A percentile compares a stretch with the other conserved stretches of the same genome.
Conservation (phyloP, 2,797 vertebrate genomes). For the Channallabes apus region DNA sequence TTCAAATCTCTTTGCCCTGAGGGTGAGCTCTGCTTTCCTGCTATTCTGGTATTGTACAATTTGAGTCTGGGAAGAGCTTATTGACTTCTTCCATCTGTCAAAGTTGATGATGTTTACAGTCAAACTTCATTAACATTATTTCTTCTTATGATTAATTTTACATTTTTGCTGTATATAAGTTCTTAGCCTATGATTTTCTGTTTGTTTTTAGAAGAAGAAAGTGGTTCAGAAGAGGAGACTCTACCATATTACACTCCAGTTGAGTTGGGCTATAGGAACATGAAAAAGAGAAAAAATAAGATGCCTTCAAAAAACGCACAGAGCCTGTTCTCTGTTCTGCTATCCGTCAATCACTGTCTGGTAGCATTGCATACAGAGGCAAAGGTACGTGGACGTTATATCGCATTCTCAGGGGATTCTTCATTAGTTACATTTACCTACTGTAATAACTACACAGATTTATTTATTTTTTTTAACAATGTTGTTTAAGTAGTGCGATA, state of each 20-base stretch:
- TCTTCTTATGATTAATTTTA: neutral
- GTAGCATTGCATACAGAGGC: constrained; percentile 85
- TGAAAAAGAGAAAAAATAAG: constrained; percentile 89
- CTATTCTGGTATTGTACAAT: neutral
- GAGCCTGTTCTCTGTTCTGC: constrained; percentile 88
- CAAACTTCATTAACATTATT: neutral
- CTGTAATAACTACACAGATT: neutral
- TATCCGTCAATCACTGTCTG: constrained; percentile 88
- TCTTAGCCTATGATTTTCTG: constrained; percentile 27
- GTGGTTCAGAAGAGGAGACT: constrained; percentile 94
- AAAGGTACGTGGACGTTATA: constrained; percentile 75
- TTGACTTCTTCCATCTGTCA: neutral
- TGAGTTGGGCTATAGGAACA: constrained; percentile 83
- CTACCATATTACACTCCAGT: constrained; percentile 84
- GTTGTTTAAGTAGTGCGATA: neutral
- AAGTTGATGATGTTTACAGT: neutral
- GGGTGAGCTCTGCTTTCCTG: constrained; percentile 71
- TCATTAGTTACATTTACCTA: neutral
- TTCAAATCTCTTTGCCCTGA: constrained; percentile 89
- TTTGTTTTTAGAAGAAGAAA: constrained; percentile 85
- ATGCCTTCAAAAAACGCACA: constrained; percentile 86
- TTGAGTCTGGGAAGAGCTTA: neutral
- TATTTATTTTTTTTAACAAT: too few species aligned
- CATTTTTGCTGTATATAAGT: neutral
- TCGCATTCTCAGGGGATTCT: neutral